Base-by-base conservation (phyloP, 2,113 vertebrate genomes). In the Lampris incognitus region DNA sequence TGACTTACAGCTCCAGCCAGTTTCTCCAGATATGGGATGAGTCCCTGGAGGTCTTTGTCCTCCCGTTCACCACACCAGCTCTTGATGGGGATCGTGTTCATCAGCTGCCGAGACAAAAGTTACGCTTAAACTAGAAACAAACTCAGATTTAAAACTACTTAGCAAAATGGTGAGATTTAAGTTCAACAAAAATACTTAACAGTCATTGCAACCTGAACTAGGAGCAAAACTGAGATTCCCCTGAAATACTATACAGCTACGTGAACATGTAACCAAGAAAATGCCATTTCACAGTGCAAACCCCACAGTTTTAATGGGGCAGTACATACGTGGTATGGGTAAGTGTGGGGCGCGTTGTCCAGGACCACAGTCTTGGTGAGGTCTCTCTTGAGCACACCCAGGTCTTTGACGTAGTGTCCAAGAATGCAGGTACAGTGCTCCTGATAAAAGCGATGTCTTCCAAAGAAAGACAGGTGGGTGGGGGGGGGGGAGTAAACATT, bases 371-470 rank as follows among this genome's bases (percentile, higher is more conserved):
- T 95, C 87, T 95, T 96, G 46, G 92, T 73, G 60, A 95, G 84
- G 69, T 96, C 95, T 72, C 95, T 88, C 75, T 93, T 89, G 44
- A 97, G 92, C 49, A 82, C 0, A 37, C 51, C 44, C 55, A 97
- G 90, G 64, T 96, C 95, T 85, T 96, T 96, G 78, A 96, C 90
- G 82, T 96, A 97, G 91, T 94, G 94, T 36, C 96, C 95, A 0
- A 64, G 81, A 44, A 96, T 81, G 1, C 95, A 96, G 61, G 91
- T 44, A 6, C 96, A 96, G 2, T 96, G 93, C 0, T 88, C 88
- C 90, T 95, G 95, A 70, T 94, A 96, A 66, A 96, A 76, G 38
- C 95, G 94, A 73, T 82, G 86, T 59, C 96, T 96, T 62, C 0
- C 7, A 42, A 58, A 3, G 9, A 0, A 9, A 59, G 51, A 56